phyloP scores from a whole-genome alignment of 2,888 invertebrate genomes.

The Drosophila mayaguana region DNA sequence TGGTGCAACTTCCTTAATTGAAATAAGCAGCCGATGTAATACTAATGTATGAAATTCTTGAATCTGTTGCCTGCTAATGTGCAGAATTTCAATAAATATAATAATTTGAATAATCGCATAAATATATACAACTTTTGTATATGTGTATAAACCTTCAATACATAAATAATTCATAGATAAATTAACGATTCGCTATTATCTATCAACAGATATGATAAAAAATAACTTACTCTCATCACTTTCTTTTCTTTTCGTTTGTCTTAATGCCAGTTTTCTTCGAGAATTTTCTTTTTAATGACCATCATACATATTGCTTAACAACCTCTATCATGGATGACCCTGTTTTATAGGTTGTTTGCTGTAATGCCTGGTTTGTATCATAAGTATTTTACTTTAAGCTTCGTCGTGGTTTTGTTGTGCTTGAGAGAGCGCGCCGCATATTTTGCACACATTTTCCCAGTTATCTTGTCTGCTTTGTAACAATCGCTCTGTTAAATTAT shows the following conservation, averaged over 20 bases:
- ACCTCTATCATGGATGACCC: constrained; percentile 18
- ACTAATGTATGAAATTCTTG: background rate
- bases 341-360: constrained; percentile 26
- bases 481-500: constrained; percentile 64
- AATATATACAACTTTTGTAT: background rate
- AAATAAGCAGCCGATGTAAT: constrained; percentile 2
- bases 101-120: background rate
- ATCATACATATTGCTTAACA: background rate
- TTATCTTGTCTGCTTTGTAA: constrained; percentile 71
- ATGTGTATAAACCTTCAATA: background rate
- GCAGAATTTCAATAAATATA: background rate
- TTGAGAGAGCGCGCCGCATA: constrained; percentile 44
- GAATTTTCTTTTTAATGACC: constrained; percentile 3
- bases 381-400: constrained; percentile 32
- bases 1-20: constrained; percentile 37
- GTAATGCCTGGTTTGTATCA: constrained; percentile 21
- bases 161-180: background rate
- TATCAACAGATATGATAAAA: background rate
- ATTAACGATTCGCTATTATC: background rate
- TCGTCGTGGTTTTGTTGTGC: constrained; percentile 57
- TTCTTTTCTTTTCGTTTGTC: background rate
- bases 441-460: constrained; percentile 67
- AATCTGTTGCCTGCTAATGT: constrained; percentile 32
- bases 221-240: no score
- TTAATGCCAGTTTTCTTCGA: background rate